Conservation (phyloP, 2,113 vertebrate species). For the Bolborhynchus lineola region DNA sequence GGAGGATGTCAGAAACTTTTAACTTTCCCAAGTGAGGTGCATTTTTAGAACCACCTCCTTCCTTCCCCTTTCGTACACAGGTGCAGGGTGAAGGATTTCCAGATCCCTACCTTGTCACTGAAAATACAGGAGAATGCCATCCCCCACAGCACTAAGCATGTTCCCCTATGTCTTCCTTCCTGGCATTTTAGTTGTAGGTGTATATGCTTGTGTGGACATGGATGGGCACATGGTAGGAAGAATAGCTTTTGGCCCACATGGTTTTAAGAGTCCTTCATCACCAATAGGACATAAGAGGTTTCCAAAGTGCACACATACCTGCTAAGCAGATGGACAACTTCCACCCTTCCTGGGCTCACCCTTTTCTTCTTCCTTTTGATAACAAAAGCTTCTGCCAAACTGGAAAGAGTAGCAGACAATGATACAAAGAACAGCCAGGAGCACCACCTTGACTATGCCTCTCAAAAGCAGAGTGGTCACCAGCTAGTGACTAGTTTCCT, state of each 20-base stretch:
- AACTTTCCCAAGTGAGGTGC: background rate
- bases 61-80: background rate
- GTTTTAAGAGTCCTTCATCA: background rate
- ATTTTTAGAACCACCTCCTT: background rate
- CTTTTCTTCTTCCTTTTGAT: background rate
- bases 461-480: background rate
- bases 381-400: background rate
- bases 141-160: background rate
- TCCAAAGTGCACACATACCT: background rate
- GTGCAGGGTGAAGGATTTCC: background rate
- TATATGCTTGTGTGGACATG: accelerated
- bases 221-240: background rate
- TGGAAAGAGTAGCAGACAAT: background rate
- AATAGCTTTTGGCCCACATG: background rate
- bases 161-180: background rate
- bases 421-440: background rate
- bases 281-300: background rate
- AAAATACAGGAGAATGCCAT: background rate
- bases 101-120: background rate
- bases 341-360: background rate
- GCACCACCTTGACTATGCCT: background rate
- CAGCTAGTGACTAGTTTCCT: background rate
- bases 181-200: background rate
- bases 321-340: background rate
- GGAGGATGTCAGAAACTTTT: background rate